These are phyloP conservation scores for Corbicula japonica DNA, from an alignment of 2,888 invertebrate genomes.

Conservation along the genomic window DNA sequence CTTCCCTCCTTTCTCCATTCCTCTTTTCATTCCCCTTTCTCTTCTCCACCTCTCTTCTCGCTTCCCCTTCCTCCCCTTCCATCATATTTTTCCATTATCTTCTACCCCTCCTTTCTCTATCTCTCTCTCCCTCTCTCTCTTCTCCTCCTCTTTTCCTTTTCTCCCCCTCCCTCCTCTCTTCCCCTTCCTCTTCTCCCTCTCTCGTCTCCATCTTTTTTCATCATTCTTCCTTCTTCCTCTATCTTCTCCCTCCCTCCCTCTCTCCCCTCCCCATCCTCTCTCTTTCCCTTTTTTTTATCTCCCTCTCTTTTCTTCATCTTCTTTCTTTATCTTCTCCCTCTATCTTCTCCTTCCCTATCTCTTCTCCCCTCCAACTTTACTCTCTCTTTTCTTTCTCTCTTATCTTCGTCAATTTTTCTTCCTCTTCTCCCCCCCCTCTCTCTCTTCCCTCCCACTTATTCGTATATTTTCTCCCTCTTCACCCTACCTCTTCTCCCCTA, in stretches of 20 bases:
- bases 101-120: not conserved
- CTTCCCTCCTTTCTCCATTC: not conserved
- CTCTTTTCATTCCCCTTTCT: not conserved
- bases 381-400: not conserved
- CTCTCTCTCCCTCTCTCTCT: not conserved
- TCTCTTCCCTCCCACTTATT: not conserved
- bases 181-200: not conserved
- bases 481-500: not conserved
- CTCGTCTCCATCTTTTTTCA: not conserved
- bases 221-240: not conserved
- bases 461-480: not conserved
- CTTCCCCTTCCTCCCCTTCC: not conserved
- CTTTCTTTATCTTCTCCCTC: not conserved
- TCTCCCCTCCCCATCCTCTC: not conserved
- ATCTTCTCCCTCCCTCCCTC: not conserved
- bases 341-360: not conserved
- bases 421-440: not conserved
- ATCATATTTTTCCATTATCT: not conserved
- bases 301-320: not conserved
- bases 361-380: not conserved
- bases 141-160: not conserved
- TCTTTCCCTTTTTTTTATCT: not conserved
- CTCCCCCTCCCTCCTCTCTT: not conserved
- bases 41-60: not conserved
- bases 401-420: not conserved